Percentiles rank a stretch among this genome's conserved stretches.
phyloP scores from a whole-genome alignment of 2,888 invertebrate genomes.

The Apamea monoglypha region DNA sequence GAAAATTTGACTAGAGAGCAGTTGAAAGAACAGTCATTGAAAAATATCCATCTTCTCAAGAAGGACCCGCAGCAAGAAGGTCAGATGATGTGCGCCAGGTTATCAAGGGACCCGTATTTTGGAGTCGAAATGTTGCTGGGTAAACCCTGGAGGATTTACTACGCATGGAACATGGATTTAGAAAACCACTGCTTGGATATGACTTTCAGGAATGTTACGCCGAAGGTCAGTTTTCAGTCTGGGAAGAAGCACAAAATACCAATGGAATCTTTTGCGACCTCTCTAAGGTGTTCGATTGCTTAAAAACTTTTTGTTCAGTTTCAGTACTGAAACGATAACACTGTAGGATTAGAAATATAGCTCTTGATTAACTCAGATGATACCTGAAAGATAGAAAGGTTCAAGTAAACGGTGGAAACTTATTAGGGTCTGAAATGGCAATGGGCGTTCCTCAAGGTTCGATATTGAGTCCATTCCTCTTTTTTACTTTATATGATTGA shows the following conservation, averaged over 20 bases:
- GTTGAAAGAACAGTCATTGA: rapidly evolving
- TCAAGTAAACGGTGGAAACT: neutral
- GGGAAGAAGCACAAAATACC: neutral
- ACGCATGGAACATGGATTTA: conserved; percentile 80
- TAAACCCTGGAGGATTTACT: conserved; percentile 80
- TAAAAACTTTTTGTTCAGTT: too few species aligned
- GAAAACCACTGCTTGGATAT: conserved; percentile 78
- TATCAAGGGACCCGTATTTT: conserved; percentile 77
- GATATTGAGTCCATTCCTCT: neutral
- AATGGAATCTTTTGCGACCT: neutral
- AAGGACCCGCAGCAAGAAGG: neutral
- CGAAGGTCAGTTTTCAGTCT: conserved; percentile 67
- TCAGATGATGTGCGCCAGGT: conserved; percentile 65
- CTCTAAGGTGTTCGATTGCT: neutral
- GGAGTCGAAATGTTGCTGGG: conserved; percentile 77
- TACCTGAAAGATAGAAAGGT: neutral
- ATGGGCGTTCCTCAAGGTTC: neutral
- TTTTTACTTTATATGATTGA: neutral
- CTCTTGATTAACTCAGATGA: neutral
- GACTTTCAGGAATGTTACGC: conserved; percentile 75
- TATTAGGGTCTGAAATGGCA: neutral
- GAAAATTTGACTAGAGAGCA: neutral
- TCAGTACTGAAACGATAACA: too few species aligned
- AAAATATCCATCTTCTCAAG: rapidly evolving
- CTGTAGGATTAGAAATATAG: neutral